Evolutionary conservation across 2,113 vertebrate species (phyloP).

Genomic region (Amblyopsis rosae): DNA sequence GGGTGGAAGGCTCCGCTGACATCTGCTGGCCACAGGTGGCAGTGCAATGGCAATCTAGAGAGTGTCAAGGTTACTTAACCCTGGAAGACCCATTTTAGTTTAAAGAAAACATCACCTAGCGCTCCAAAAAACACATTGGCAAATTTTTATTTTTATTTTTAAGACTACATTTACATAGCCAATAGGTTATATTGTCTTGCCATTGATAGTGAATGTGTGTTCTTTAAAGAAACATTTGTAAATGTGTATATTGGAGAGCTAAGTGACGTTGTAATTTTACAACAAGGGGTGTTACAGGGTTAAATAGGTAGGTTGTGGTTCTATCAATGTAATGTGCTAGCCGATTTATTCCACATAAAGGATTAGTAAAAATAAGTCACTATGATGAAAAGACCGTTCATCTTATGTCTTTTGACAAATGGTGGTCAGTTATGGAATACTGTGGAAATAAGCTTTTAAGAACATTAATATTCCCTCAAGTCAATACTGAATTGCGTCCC

Average conservation of each 20-base stretch:
- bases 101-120: no score
- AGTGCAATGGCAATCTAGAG: neutral
- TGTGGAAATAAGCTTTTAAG: slow-evolving; percentile 55
- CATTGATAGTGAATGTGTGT: no score
- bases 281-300: no score
- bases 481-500: slow-evolving; percentile 49
- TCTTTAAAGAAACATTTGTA: no score
- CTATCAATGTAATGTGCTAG: slow-evolving; percentile 23
- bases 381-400: slow-evolving; percentile 55
- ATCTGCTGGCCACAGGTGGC: slow-evolving; percentile 48
- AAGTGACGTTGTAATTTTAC: no score
- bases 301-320: neutral
- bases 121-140: no score
- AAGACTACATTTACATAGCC: no score
- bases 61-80: no score
- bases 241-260: no score
- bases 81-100: no score
- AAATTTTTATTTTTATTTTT: no score
- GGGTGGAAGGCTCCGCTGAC: slow-evolving; percentile 57
- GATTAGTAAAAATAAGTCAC: slow-evolving; percentile 36
- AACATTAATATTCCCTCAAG: slow-evolving; percentile 53
- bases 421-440: slow-evolving; percentile 44
- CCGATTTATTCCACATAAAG: slow-evolving; percentile 39
- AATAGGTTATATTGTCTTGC: no score
- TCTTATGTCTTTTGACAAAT: slow-evolving; percentile 56